Percentiles rank a stretch among this genome's conserved stretches.
Evolutionary conservation across 2,888 invertebrate species (phyloP).

Genomic region (Amiota minor): DNA sequence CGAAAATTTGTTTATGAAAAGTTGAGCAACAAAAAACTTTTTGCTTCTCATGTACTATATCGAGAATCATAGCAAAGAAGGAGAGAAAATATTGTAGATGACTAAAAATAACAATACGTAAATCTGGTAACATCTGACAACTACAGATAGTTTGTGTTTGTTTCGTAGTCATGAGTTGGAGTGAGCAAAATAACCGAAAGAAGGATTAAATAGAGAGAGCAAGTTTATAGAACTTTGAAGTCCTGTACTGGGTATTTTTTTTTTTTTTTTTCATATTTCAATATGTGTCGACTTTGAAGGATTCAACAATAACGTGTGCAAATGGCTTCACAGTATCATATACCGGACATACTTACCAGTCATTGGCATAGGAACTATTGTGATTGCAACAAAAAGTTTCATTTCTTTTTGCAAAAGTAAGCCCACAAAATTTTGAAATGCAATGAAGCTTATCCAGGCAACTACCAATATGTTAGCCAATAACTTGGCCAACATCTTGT

Average conservation of each 20-base stretch:
- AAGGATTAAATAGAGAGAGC: background rate
- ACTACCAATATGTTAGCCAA: conserved; percentile 15
- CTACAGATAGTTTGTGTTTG: conserved; percentile 43
- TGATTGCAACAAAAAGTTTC: background rate
- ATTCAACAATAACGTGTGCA: too few relatives aligned
- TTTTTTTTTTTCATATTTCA: too few relatives aligned
- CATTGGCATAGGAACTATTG: background rate
- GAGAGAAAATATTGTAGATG: conserved; percentile 4
- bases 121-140: conserved; percentile 66
- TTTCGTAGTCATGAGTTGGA: conserved; percentile 46
- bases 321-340: too few relatives aligned
- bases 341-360: too few relatives aligned
- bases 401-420: background rate
- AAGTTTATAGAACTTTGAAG: background rate
- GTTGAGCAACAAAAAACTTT: conserved; percentile 30
- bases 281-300: too few relatives aligned
- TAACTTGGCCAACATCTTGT: conserved; percentile 24
- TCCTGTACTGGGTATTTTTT: background rate
- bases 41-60: background rate
- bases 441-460: background rate
- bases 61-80: background rate
- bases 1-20: conserved; percentile 57
- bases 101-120: conserved; percentile 38
- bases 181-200: background rate
- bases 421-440: background rate